phyloP scores from a whole-genome alignment of 2,888 invertebrate species.

The Rhaphigaster nebulosa region DNA sequence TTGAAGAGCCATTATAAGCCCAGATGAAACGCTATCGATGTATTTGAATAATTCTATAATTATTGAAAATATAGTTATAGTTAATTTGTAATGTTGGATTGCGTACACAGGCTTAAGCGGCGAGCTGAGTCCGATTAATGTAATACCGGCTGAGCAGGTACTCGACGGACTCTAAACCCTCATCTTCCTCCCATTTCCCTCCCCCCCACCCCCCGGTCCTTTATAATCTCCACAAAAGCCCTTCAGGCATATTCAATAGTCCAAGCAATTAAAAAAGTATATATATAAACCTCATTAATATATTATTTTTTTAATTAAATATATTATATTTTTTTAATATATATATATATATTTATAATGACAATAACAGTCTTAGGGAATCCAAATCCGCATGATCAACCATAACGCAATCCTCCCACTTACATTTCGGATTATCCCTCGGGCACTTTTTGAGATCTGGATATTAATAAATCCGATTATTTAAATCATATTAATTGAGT shows the following conservation, averaged over 20 bases:
- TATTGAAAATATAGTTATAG: neutral
- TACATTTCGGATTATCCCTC: no score
- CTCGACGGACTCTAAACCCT: neutral
- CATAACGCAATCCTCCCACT: no score
- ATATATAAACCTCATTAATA: neutral
- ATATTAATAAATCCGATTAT: no score
- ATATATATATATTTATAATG: no score
- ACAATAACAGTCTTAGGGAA: no score
- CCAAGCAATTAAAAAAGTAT: neutral
- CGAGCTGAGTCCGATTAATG: neutral
- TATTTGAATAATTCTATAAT: neutral
- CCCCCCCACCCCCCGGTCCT: neutral
- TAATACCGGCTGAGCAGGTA: constrained; percentile 1
- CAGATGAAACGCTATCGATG: neutral
- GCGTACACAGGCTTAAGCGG: neutral
- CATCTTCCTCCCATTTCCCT: no score
- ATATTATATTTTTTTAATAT: no score
- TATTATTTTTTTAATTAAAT: no score
- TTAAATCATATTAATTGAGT: no score
- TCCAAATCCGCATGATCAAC: no score
- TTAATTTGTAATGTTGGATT: neutral
- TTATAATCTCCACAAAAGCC: neutral
- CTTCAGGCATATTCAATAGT: neutral
- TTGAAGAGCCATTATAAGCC: neutral
- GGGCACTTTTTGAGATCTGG: no score